phyloP scores from a whole-genome alignment of 2,888 invertebrate genomes.

The Leptopilina myrica region DNA sequence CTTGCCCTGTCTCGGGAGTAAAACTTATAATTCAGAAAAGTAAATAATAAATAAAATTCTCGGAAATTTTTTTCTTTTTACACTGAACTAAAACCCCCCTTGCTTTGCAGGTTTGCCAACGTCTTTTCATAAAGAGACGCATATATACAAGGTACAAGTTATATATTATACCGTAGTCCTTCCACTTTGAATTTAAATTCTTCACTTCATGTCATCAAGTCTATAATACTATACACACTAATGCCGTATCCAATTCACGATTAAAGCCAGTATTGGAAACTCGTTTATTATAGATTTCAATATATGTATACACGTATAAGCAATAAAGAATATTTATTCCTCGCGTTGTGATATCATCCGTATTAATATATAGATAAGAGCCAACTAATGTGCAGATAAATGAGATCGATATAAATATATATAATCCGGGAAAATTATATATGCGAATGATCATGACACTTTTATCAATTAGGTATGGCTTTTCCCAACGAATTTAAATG shows the following conservation, averaged over 20 bases:
- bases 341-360: neutral
- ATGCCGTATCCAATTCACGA: slow-evolving; percentile 17
- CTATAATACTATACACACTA: neutral
- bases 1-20: neutral
- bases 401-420: neutral
- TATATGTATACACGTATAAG: neutral
- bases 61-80: neutral
- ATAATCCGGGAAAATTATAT: neutral
- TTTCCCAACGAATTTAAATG: too few species aligned
- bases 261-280: slow-evolving; percentile 24
- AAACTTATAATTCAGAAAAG: slow-evolving; percentile 26
- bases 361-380: slow-evolving; percentile 4
- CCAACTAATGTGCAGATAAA: slow-evolving; percentile 12
- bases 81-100: neutral
- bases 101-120: slow-evolving; percentile 24
- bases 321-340: slow-evolving; percentile 11
- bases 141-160: neutral
- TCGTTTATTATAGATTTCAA: slow-evolving; percentile 12
- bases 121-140: neutral
- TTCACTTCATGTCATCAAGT: slow-evolving; percentile 3
- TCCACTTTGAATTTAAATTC: neutral
- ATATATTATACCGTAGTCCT: neutral
- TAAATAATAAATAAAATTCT: slow-evolving; percentile 28
- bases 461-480: slow-evolving; percentile 34
- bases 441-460: slow-evolving; percentile 44